Base-by-base conservation (phyloP, 2,797 vertebrate genomes). In the Sebastes iracundus region DNA sequence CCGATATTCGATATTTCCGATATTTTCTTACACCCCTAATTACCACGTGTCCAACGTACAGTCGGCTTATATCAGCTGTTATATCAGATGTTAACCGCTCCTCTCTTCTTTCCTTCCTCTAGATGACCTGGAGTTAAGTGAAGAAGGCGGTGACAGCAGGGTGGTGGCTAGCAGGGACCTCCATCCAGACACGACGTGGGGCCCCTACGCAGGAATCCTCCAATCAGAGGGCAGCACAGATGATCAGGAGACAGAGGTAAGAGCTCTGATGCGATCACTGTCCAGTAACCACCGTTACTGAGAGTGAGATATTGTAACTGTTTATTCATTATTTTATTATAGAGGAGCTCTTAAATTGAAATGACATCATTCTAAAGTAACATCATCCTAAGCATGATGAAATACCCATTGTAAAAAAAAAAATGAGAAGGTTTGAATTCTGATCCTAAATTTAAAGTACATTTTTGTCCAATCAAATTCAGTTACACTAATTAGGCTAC, bases 161-260 rank as follows among this genome's bases (percentile, higher is more conserved):
- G 95, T 98, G 79, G 75, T 95, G 62, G 93, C 95, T 23, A 78
- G 91, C 65, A 84, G 75, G 65, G 91, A 87, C 76, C 95, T 99
- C 30, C 80, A 89, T 0, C 79, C 93, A 18, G 96, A 96, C 42
- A 96, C 96, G 4, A 90, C 89, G 22, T 99, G 98, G 98, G 98
- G 98, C 5, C 98, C 98, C 0, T 98, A 96, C 92, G 87, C 78
- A 1, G 98, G 98, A 73, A 94, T 82, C 83, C 74, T 98, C 94
- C 96, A 96, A 87, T 94, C 94, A 72, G 90, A 93, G 63, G 85
- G 90, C 35, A 71, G 89, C 0, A 84, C 93, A 0, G 96, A 96
- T 0, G 84, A 94, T 22, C 93, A 62, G 33, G 79, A 88, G 1
- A 90, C 93, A 14, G 89, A 80, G 96, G 97, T 98, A 78, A 81